Conservation (phyloP, 2,888 invertebrate genomes). For the Ophion ventricosus region DNA sequence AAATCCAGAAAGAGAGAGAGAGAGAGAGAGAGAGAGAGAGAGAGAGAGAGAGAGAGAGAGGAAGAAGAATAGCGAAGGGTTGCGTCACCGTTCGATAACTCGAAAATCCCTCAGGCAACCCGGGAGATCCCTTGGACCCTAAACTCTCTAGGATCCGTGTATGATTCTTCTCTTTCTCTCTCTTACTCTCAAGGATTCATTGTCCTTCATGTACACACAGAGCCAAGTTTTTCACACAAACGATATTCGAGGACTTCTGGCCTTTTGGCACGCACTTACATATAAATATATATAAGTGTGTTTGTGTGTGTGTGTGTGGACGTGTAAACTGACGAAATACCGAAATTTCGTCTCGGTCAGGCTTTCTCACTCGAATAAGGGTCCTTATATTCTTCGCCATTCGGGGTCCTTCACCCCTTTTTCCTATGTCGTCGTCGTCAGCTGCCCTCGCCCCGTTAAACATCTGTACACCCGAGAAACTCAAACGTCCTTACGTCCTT, state of each 20-base stretch:
- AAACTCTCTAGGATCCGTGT: slow-evolving; percentile 39
- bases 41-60: not conserved
- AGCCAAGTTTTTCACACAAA: slow-evolving; percentile 13
- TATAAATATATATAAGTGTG: slow-evolving; percentile 4
- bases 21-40: slow-evolving; percentile 45
- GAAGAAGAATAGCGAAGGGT: slow-evolving; percentile 79
- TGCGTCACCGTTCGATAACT: slow-evolving; percentile 44
- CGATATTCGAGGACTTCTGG: slow-evolving; percentile 47
- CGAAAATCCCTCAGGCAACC: slow-evolving; percentile 48
- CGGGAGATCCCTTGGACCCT: slow-evolving; percentile 53
- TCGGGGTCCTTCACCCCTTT: slow-evolving; percentile 82
- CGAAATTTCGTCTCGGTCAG: slow-evolving; percentile 57
- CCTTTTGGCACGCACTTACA: slow-evolving; percentile 27
- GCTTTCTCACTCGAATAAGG: slow-evolving; percentile 57
- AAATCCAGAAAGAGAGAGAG: slow-evolving; percentile 70
- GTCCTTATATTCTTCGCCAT: slow-evolving; percentile 62
- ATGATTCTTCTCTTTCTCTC: slow-evolving; percentile 11
- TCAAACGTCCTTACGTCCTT: slow-evolving; percentile 43
- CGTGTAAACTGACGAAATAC: slow-evolving; percentile 32
- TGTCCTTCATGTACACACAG: slow-evolving; percentile 27
- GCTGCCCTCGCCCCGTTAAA: slow-evolving; percentile 79
- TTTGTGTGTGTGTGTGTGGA: not conserved
- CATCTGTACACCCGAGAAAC: slow-evolving; percentile 76
- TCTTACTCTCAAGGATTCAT: slow-evolving; percentile 55
- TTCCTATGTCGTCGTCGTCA: slow-evolving; percentile 77